Evolutionary conservation across 2,888 invertebrate species (phyloP), one percentile per base, ranked within the genome.

Genomic region (Lysandra bellargus): DNA sequence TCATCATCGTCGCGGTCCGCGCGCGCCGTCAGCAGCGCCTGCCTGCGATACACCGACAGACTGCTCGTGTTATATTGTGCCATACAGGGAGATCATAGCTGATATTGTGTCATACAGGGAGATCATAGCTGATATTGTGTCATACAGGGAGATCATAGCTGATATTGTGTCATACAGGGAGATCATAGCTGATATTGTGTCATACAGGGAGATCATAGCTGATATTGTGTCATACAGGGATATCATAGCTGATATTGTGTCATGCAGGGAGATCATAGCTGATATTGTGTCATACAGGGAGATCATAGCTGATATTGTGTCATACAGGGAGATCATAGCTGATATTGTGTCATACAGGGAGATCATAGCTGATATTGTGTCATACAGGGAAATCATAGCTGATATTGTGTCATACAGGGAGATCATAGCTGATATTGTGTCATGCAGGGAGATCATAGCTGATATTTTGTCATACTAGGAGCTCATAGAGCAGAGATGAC

Each of bases 1-100:
- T 98, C 98, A 84, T 98, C 98, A 83, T 97, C 97, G 85, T 96
- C 95, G 83, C 96, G 91, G 93, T 96, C 95, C 84, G 96, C 95
- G 87, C 90, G 95, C 92, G 97, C 97, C 92, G 97, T 97, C 95
- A 96, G 90, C 95, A 96, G 91, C 86, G 97, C 97, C 93, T 97
- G 97, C 95, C 97, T 97, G 96, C 94, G 96, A 93, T 94, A 94
- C 93, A 94, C 94, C 81, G 94, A 94, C 92, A 94, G 81, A 94
- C 94, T 94, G 87, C 94, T 92, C 91, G 89, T 93, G 92, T 94
- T 94, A 94, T 89, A 87, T 88, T 84, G 85, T 83, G 83, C 33
- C 80, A 79, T 74, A 44, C 79, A 2, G 30, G 64, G 30, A 30
- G 1, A 30, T 30, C 30, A 61, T 61, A 23, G 53, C 44, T 44